Percentiles rank a stretch among this genome's conserved stretches.
These are phyloP conservation scores for Drosophila mimica DNA, from an alignment of 2,888 invertebrate genomes.

Conservation along the genomic window DNA sequence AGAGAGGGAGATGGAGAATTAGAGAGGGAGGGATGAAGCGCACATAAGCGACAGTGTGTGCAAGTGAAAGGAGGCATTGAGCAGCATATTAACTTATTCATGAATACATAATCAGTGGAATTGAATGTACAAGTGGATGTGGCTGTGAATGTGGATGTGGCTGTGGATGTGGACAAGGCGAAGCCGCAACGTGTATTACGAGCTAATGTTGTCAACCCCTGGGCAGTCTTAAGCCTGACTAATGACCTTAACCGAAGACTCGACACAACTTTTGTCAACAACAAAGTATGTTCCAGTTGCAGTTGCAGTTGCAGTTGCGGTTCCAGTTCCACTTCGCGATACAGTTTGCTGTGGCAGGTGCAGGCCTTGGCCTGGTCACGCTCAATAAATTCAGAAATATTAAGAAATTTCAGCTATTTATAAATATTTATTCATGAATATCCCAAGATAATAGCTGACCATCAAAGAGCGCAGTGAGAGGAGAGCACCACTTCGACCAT, in stretches of 20 bases:
- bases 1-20: background rate
- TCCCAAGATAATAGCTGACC: conserved; percentile 22
- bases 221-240: conserved; percentile 47
- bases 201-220: conserved; percentile 75
- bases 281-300: conserved; percentile 7
- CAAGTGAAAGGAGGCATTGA: conserved; percentile 3
- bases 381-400: conserved; percentile 68
- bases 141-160: conserved; percentile 35
- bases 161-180: conserved; percentile 36
- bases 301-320: conserved; percentile 1
- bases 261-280: conserved; percentile 59
- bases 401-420: conserved; percentile 63
- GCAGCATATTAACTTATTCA: conserved; percentile 69
- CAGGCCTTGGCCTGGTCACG: conserved; percentile 60
- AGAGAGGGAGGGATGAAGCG: background rate
- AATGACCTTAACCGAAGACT: conserved; percentile 73
- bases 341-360: conserved; percentile 51
- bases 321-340: conserved; percentile 1
- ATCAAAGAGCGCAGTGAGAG: conserved; percentile 16
- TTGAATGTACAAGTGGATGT: conserved; percentile 43
- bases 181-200: conserved; percentile 34
- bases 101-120: conserved; percentile 73
- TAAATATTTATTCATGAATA: conserved; percentile 24
- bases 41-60: background rate
- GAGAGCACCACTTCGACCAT: conserved; percentile 14